These are phyloP conservation scores for Pocillopora grandis DNA, from an alignment of 92 coral and sea anemone genomes.

Conservation along the genomic window DNA sequence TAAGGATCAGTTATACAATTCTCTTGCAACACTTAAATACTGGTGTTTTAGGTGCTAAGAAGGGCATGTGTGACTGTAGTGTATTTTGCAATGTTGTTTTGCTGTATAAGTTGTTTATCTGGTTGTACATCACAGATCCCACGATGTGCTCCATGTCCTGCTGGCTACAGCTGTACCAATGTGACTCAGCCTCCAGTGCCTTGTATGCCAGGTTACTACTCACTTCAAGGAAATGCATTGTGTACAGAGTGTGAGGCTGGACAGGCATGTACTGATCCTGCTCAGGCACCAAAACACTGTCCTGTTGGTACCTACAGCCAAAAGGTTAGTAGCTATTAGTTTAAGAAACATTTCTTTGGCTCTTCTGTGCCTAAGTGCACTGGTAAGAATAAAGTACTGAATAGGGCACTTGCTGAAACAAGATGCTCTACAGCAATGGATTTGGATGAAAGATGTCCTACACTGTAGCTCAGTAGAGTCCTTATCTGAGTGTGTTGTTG, in stretches of 20 bases:
- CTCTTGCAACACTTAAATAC: too few species aligned
- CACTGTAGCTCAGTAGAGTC: too few species aligned
- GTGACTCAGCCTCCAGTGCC: slow-evolving; percentile 91
- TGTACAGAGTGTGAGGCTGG: slow-evolving; percentile 84
- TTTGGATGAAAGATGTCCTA: too few species aligned
- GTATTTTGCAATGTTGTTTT: background rate
- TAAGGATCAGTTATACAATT: too few species aligned
- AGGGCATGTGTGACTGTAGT: background rate
- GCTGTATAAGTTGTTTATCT: background rate
- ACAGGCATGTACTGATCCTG: slow-evolving; percentile 92
- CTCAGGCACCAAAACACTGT: slow-evolving; percentile 74
- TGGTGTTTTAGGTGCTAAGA: too few species aligned
- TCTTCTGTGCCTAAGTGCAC: background rate
- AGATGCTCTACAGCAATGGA: too few species aligned
- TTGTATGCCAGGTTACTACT: slow-evolving; percentile 80
- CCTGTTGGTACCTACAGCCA: slow-evolving; percentile 80
- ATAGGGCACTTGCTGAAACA: too few species aligned
- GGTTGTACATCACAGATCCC: slow-evolving; percentile 47
- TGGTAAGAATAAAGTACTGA: too few species aligned
- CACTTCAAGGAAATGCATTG: slow-evolving; percentile 69
- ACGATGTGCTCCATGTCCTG: slow-evolving; percentile 89
- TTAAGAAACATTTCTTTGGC: background rate
- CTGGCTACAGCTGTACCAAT: slow-evolving; percentile 92
- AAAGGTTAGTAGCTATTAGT: slow-evolving; percentile 37
- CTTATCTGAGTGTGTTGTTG: too few species aligned